Conservation (phyloP, 2,797 vertebrate species). For the Pristis pectinata region DNA sequence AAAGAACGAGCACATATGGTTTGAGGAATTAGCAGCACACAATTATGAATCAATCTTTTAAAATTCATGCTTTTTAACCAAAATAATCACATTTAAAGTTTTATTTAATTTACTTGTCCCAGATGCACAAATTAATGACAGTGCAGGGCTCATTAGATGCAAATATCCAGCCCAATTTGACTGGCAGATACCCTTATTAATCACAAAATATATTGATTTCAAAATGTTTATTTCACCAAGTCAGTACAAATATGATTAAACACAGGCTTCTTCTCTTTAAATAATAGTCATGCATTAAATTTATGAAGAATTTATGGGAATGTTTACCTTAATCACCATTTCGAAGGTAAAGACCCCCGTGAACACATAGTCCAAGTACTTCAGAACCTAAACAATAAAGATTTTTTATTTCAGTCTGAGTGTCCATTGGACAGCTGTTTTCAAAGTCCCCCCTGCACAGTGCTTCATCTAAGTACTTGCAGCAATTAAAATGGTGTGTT, state of each 20-base stretch:
- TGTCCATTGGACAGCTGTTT: not conserved
- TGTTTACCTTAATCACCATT: constrained; percentile 95
- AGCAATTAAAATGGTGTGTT: not conserved
- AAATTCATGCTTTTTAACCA: not conserved
- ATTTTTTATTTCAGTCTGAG: not conserved
- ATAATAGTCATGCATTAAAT: not conserved
- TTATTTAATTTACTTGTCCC: not conserved
- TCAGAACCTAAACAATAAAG: constrained; percentile 69
- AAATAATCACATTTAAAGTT: not conserved
- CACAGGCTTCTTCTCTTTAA: not conserved
- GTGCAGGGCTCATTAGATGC: not conserved
- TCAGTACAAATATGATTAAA: not conserved
- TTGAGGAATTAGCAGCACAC: not conserved
- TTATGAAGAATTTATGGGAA: not conserved
- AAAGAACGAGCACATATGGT: not conserved
- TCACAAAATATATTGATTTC: not conserved
- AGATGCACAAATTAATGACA: not conserved
- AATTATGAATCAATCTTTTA: not conserved
- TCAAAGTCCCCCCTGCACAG: not conserved
- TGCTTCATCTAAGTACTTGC: not conserved
- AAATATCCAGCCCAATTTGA: not conserved
- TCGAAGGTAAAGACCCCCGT: constrained; percentile 97
- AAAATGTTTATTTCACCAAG: not conserved
- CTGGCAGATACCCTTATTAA: not conserved
- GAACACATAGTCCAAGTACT: constrained; percentile 95